Evolutionary conservation across 2,888 invertebrate genomes (phyloP).

Genomic region (Leucophenga maculata): DNA sequence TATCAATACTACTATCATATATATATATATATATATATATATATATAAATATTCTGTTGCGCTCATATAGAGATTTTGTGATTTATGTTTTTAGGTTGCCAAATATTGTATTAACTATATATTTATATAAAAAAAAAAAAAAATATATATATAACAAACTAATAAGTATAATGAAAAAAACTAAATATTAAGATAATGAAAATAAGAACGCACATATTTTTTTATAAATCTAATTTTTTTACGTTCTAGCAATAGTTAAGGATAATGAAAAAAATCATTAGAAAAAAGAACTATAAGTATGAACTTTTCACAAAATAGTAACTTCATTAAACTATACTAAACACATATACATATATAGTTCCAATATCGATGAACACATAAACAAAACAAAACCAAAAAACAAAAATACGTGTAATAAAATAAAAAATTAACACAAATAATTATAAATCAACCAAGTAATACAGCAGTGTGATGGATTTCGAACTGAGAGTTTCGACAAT

Average conservation of each 20-base stretch:
- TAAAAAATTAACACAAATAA: no score
- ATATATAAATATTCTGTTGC: constrained; percentile 13
- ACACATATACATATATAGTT: background rate
- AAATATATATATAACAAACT: background rate
- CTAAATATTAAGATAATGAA: background rate
- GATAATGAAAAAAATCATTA: background rate
- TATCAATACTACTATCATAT: background rate
- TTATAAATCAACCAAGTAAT: no score
- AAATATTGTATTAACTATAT: background rate
- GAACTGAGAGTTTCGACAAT: no score
- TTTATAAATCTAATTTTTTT: constrained; percentile 17
- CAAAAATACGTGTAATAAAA: no score
- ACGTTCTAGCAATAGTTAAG: constrained; percentile 4
- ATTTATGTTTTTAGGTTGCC: constrained; percentile 22
- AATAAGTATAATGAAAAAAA: background rate
- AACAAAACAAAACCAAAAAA: no score
- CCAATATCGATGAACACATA: no score
- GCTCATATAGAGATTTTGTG: constrained; percentile 15
- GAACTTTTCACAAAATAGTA: no score
- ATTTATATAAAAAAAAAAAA: background rate
- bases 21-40: background rate
- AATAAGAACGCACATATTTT: background rate
- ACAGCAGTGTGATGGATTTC: no score
- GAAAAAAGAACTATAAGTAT: background rate
- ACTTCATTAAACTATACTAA: no score